Conservation (phyloP, 2,888 invertebrate species). For the Emmelina monodactyla region DNA sequence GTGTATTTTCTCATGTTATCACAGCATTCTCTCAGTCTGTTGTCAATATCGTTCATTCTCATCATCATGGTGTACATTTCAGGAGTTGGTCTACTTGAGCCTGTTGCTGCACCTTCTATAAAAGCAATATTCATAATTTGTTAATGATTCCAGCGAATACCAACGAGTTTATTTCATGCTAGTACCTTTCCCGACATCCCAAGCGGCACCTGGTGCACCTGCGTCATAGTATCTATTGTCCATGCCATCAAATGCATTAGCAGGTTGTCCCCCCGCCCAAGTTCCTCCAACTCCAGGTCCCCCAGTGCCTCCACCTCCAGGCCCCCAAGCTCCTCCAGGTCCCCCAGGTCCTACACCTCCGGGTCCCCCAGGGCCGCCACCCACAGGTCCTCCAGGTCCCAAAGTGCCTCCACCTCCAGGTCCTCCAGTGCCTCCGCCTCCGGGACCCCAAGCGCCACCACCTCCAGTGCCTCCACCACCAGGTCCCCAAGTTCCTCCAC, state of each 20-base stretch:
- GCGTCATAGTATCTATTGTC: neutral
- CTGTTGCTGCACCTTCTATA: too few relatives aligned
- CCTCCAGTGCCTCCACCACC: neutral
- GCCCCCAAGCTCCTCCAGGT: conserved; percentile 1
- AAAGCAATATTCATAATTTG: too few relatives aligned
- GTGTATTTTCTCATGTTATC: conserved; percentile 27
- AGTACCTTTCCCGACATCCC: neutral
- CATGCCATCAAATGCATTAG: neutral
- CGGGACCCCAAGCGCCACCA: neutral
- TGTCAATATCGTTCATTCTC: neutral
- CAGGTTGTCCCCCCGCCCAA: neutral
- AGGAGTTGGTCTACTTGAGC: too few relatives aligned
- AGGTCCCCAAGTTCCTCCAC: too few relatives aligned
- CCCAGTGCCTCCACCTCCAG: neutral
- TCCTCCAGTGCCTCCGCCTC: neutral
- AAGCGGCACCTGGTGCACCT: neutral
- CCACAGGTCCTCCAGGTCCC: neutral
- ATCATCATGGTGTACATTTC: too few relatives aligned
- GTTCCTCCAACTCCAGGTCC: neutral
- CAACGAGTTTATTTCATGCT: too few relatives aligned
- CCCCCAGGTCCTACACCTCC: neutral
- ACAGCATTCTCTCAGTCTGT: conserved; percentile 31
- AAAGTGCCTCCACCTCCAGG: neutral
- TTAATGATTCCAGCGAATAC: too few relatives aligned
- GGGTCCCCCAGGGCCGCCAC: conserved; percentile 1